Base-by-base conservation (phyloP, 2,888 invertebrate genomes). In the Macrophya alboannulata region DNA sequence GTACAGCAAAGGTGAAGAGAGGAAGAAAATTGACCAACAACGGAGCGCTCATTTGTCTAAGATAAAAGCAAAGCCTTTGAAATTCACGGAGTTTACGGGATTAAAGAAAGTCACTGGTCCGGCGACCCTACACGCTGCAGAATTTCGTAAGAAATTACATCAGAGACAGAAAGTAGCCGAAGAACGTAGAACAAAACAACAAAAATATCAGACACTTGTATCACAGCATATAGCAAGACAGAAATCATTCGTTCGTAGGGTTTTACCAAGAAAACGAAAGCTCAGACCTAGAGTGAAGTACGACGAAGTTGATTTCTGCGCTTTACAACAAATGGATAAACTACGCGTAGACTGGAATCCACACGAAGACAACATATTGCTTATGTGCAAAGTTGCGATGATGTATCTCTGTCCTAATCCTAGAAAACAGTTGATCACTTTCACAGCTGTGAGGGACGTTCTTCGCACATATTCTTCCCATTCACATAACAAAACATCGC, bases 321-420 rank as follows among this genome's bases (percentile, higher is more conserved):
- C 97, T 0, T 90, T 96, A 76, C 95, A 95, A 76, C 94, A 94
- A 71, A 96, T 96, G 95, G 95, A 95, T 4, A 95, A 95, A 48
- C 89, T 95, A 37, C 94, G 95, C 8, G 95, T 96, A 0, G 94
- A 94, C 9, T 98, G 97, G 97, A 94, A 95, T 9, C 91, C 95
- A 0, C 94, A 95, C 59, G 97, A 98, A 92, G 97, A 97, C 92
- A 95, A 95, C 72, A 93, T 97, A 84, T 91, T 97, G 3, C 93
- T 96, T 74, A 94, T 97, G 87, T 95, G 96, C 87, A 96, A 96
- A 88, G 96, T 96, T 0, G 96, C 96, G 0, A 94, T 95, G 87
- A 91, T 95, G 85, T 95, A 96, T 86, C 94, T 94, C 87, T 95
- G 89, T 85, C 94, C 91, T 4, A 94, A 89, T 87, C 91, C 91